A percentile compares a stretch with the other conserved stretches of the same genome.
phyloP scores from a whole-genome alignment of 2,113 vertebrate genomes.

The Oceanites oceanicus region DNA sequence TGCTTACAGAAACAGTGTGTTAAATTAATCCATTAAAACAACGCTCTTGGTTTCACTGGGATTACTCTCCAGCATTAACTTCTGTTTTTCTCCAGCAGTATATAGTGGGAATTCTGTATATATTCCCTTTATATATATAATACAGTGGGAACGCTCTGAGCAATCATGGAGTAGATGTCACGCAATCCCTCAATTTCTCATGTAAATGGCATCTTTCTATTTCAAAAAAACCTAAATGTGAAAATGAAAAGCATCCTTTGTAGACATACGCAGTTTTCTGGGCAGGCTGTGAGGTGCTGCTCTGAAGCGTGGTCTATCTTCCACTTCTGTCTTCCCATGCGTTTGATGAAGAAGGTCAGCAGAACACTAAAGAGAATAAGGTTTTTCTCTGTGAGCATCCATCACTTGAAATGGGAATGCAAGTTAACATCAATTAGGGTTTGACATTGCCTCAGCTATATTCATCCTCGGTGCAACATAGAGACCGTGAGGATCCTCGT shows the following conservation, averaged over 20 bases:
- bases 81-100: neutral
- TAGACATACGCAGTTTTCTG: neutral
- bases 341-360: neutral
- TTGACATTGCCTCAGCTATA: neutral
- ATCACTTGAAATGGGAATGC: neutral
- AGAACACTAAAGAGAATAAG: neutral
- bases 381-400: neutral
- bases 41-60: neutral
- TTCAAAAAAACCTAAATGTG: neutral
- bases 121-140: too few relatives aligned
- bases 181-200: neutral
- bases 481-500: neutral
- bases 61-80: neutral
- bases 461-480: neutral
- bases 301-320: neutral
- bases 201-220: neutral
- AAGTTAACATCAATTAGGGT: neutral
- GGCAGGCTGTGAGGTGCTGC: neutral
- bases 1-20: neutral
- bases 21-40: neutral
- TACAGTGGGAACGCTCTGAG: too few relatives aligned
- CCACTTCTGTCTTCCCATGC: fast-evolving
- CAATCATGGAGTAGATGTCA: neutral
- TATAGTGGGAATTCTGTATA: neutral
- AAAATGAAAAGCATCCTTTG: neutral